Evolutionary conservation across 1,140 invertebrate species (phyloP), one percentile per base, ranked within the genome.

Genomic region (Bombus picipes): DNA sequence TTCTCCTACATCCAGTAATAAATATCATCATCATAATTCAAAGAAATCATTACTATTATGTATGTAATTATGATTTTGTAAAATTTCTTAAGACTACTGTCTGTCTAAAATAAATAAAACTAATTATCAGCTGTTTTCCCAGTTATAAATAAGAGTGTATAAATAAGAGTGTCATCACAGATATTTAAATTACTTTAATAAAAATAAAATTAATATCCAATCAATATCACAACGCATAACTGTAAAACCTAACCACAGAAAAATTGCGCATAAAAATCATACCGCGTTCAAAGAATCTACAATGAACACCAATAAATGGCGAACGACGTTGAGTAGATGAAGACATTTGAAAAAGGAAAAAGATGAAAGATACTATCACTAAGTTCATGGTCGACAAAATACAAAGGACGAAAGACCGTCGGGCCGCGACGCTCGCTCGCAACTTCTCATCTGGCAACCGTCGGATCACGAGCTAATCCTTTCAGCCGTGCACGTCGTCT

Each of bases 381-480:
- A 28, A 13, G 28, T n/a, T 62, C 3, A 62, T 28, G 28, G 59
- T n/a, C 12, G 59, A 62, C 59, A n/a, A 62, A 62, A n/a, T 34
- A 22, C 15, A 34, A 37, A 34, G 15, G 32, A 15, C 32, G 13
- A 18, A 34, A 22, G 32, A 47, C 32, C 73, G 73, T 57, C 47
- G 32, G 74, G 10, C 28, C 25, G 53, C 47, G 73, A 72, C 70
- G 37, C 70, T 75, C 70, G 37, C 70, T 75, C n/a, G 6, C 47
- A 76, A 76, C 18, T 78, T n/a, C 28, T 76, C 28, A 37, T 77
- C 34, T 62, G 59, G 53, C 74, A 10, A 65, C 75, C 75, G 37
- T 62, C 39, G 76, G 76, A 43, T 78, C 39, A 43, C 59, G 76
- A 41, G 62, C n/a, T 65, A 66, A 78, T 59, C 39, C 59, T 43